Evolutionary conservation across 2,113 vertebrate species (phyloP), one percentile per base, ranked within the genome.

Genomic region (Geothlypis trichas): DNA sequence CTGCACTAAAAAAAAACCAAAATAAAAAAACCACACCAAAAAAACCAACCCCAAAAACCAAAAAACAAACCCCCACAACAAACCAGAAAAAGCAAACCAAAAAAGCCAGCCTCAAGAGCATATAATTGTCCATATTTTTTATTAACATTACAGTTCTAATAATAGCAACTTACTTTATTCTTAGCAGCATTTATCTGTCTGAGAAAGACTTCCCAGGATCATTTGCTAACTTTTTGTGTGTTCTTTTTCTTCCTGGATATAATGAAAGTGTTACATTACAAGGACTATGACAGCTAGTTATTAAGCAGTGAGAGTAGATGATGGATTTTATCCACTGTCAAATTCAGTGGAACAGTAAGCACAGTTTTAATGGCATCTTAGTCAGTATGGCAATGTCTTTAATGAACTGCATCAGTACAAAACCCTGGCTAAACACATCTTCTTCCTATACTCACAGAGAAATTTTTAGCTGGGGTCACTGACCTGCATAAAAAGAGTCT

Each of bases 101-200:
- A 82, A 87, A 22, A 86, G 16, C 2, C 18, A 80, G 31, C 11
- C 82, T 86, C 74, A 72, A 87, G 15, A 86, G 10, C 27, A 89
- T 27, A 49, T 81, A 93, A 87, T 86, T 73, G 54, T 67, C 47
- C 62, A 47, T 74, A 61, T 83, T 89, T 85, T 95, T 94, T 14
- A 85, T 91, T 86, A 86, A 74, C 33, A 81, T 81, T 15, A 72
- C 35, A 91, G 47, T 84, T 72, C 37, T 87, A 84, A 61, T 63
- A 95, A 57, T 51, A 92, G 66, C 41, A 87, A 62, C 41, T 80
- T 80, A 55, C 18, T 94, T 67, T 57, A 87, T 69, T 86, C 59
- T 67, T 84, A 83, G n/a, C n/a, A 84, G 17, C 41, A 78, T 87
- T 92, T 94, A 57, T 87, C 65, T 91, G 33, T 88, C 88, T 83